phyloP scores from a whole-genome alignment of 2,888 invertebrate species.

The Lasioglossum oenotherae region DNA sequence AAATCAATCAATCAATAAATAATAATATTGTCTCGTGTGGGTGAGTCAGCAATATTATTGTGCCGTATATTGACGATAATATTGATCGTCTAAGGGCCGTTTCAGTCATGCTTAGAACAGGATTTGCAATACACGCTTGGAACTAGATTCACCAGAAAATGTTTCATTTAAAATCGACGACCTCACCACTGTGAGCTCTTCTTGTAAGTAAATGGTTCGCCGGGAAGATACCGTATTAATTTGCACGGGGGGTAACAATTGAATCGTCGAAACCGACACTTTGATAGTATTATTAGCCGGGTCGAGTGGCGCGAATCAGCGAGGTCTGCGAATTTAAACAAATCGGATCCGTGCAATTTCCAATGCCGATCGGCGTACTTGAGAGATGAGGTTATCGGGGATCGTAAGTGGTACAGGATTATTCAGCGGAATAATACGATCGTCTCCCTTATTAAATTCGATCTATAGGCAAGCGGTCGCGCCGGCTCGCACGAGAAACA shows the following conservation, averaged over 20 bases:
- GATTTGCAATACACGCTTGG: no score
- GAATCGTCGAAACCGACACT: not conserved
- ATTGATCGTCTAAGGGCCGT: no score
- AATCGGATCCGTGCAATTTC: not conserved
- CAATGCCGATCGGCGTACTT: slow-evolving; percentile 29
- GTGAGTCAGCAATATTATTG: no score
- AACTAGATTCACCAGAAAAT: no score
- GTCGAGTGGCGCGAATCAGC: no score
- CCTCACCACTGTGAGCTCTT: no score
- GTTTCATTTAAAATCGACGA: no score
- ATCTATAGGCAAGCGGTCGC: slow-evolving; percentile 27
- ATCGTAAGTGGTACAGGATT: slow-evolving; percentile 25
- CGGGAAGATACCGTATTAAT: not conserved
- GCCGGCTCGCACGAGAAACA: slow-evolving; percentile 55
- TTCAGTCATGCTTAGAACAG: no score
- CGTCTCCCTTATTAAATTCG: slow-evolving; percentile 56
- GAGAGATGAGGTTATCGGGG: slow-evolving; percentile 38
- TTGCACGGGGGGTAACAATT: not conserved
- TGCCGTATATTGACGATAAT: no score
- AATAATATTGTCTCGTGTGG: no score
- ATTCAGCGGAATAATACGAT: slow-evolving; percentile 57
- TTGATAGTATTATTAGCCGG: not conserved
- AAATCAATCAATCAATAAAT: no score
- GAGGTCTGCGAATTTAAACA: slow-evolving; percentile 1
- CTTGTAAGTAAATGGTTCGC: not conserved